Evolutionary conservation across 2,888 invertebrate genomes (phyloP), one percentile per base, ranked within the genome.

Genomic region (Catocala sponsa): DNA sequence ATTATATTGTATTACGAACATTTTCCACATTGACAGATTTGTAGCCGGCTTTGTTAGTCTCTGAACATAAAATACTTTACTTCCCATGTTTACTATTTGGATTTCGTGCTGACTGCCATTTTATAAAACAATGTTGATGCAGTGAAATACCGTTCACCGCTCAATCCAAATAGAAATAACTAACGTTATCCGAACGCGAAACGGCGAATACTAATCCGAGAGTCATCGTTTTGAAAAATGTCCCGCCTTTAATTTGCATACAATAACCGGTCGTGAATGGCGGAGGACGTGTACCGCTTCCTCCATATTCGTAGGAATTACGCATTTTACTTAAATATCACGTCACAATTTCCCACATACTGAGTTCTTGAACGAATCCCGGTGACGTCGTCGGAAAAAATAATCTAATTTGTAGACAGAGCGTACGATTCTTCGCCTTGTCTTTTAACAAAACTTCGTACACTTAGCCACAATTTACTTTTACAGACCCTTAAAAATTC

Each of bases 241-340:
- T 85, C 85, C 83, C 79, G 78, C 65, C 83, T 72, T 85, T 60
- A 80, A 89, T 92, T 93, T 90, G 89, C 92, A 92, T 92, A 92
- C 91, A 93, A 91, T 92, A 88, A 89, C 88, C 90, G 87, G 87
- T 85, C 86, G 85, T 82, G 87, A 85, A 85, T 80, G 82, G 83
- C 81, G 68, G 78, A 70, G 81, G 76, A 86, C 86, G 87, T 84
- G 83, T 73, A 79, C 65, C 73, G 80, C 75, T 76, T 67, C 72
- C 78, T 72, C 72, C 76, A 60, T 75, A 68, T 71, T 77, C 51
- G 73, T 70, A 72, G 63, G 72, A 79, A 73, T 76, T 76, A 73
- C 64, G 60, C 63, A 78, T 85, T 88, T 85, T 81, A 82, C 81
- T 88, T 86, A 76, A 73, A 71, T 80, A 84, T 89, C 87, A 87